Base-by-base conservation (phyloP, 2,113 vertebrate genomes). In the Rana temporaria region DNA sequence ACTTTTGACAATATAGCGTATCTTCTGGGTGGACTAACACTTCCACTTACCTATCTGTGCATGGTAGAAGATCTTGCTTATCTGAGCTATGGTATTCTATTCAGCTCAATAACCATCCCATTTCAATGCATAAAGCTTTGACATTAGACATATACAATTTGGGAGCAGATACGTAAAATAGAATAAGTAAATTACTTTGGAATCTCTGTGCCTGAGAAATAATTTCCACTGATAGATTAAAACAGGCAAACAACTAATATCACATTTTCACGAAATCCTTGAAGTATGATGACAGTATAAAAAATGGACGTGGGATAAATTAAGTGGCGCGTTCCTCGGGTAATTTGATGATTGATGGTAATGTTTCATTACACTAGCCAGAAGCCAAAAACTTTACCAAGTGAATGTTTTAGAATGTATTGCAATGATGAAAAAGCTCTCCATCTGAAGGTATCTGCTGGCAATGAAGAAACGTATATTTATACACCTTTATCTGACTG, bases 301-400 rank as follows among this genome's bases (percentile, higher is more conserved):
- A 32, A 72, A 30, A 38, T 5, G 34, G 4, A 38, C 26, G n/a
- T 19, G 22, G 20, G 16, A 71, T 22, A 56, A 55, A 71, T 53
- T 55, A 56, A 56, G 48, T 16, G 20, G 4, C 30, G 53, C 34
- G 64, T 22, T 22, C n/a, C n/a, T 16, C 7, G 14, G 20, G 34
- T 77, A 77, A 77, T 48, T 8, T 48, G 34, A 77, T 77, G 74
- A 63, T 60, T 24, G 53, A 75, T 77, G 59, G 64, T 64, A 60
- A 64, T 18, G 34, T 24, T 38, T 53, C 2, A 8, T 77, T 77
- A 24, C 74, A 48, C 34, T 59, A 48, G 57, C 59, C 74, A 63
- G 57, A 38, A 48, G 59, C 74, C 42, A 57, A 42, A 22, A 12
- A 22, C 3, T 48, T 48, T 52, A 63, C n/a, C 16, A 24, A 77